These are phyloP conservation scores for Eulemur macaco DNA, from an alignment of 2,113 vertebrate genomes.

Conservation along the genomic window DNA sequence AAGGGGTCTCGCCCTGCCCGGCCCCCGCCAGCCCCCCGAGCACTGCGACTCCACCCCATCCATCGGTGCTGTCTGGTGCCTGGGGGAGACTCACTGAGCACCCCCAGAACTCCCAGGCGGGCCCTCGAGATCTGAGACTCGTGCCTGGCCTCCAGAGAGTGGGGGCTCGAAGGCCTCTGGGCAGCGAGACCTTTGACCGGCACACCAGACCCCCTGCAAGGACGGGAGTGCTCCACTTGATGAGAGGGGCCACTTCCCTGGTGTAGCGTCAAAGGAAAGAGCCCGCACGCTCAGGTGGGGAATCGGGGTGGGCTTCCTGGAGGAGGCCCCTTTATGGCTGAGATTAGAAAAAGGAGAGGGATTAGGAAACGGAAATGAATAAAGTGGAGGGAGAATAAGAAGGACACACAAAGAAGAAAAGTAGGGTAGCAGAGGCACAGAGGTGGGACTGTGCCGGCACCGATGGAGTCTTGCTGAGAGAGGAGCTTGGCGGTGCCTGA, in stretches of 20 bases:
- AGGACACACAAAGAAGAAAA: neutral
- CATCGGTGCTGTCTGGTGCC: accelerated
- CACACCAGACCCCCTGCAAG: accelerated
- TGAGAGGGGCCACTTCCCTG: accelerated
- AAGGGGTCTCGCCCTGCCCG: accelerated
- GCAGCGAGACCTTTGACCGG: no score
- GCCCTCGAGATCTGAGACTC: neutral
- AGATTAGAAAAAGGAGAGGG: neutral
- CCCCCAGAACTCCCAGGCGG: neutral
- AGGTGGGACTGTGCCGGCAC: neutral
- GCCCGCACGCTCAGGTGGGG: accelerated
- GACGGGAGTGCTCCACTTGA: accelerated
- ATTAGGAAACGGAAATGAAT: neutral
- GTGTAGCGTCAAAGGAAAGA: neutral
- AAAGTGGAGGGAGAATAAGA: neutral
- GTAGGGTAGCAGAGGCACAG: accelerated
- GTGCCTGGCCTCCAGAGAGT: no score
- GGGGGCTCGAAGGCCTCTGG: accelerated
- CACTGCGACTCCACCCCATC: accelerated
- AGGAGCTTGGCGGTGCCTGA: accelerated
- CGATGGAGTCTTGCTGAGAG: accelerated
- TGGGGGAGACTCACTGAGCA: accelerated
- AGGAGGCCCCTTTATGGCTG: neutral
- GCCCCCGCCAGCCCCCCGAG: accelerated
- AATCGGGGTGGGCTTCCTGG: neutral